Base-by-base conservation (phyloP, 30 jellyfish, hydroid and myxozoan species). In the Catostylus mosaicus region DNA sequence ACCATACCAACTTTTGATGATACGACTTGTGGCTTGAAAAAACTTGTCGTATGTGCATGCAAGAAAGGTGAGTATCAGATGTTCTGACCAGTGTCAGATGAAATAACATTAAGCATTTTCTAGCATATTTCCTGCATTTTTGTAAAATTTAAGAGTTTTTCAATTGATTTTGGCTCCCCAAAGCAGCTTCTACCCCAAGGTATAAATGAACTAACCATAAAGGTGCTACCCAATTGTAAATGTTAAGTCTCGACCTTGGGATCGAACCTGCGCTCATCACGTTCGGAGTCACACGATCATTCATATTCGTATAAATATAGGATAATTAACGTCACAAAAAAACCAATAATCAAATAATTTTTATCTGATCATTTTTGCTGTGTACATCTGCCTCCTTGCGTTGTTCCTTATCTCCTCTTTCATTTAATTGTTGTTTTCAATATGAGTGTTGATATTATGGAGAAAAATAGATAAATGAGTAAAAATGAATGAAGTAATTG, bases 31-130 rank as follows among this genome's bases (percentile, higher is more conserved):
- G 38, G 38, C 3, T 8, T 3, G 19, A 23, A 27, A 23, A 59
- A 59, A 37, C 71, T 23, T 16, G 71, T 59, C 5, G 38, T 59
- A 7, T 59, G 71, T 16, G n/a, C 71, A n/a, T 59, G 71, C 71
- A 23, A 59, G 38, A 59, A 22, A 59, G 38, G 71, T 59, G 38
- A 23, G 71, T 10, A 43, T 40, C 54, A 40, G 54, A 14, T 7
- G 14, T 5, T 14, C 54, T 40, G 54, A 5, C 54, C 7, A 14
- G 14, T 7, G 54, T 14, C 54, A 5, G 54, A n/a, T n/a, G n/a
- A n/a, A n/a, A n/a, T n/a, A n/a, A n/a, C n/a, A n/a, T n/a, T n/a
- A n/a, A n/a, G n/a, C n/a, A n/a, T n/a, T n/a, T n/a, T n/a, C n/a
- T n/a, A n/a, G n/a, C n/a, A n/a, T n/a, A n/a, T n/a, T n/a, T 14